Evolutionary conservation across 2,888 invertebrate species (phyloP), one percentile per base, ranked within the genome.

Genomic region (Gonocerus acuteangulatus): DNA sequence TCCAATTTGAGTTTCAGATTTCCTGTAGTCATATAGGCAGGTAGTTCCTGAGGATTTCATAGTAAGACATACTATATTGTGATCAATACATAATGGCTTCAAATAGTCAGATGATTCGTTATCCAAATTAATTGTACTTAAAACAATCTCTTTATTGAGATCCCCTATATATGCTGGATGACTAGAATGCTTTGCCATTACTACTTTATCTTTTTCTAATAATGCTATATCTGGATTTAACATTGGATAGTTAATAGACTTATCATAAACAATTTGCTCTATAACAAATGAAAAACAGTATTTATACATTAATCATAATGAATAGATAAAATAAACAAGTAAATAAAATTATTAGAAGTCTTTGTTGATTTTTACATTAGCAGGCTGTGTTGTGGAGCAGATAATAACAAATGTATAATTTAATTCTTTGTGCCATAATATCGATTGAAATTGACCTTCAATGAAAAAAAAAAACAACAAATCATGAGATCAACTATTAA

Each of bases 131-230:
- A 39, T 39, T 4, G 16, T 39, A 13, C 11, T 42, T 9, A 39
- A 9, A 2, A 42, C 16, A 34, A 19, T 22, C 13, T 39, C 54
- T 39, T n/a, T 42, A 19, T 42, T 54, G 18, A 54, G 39, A 42
- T 54, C 54, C n/a, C 21, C 36, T 22, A 54, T 54, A 9, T 39
- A 11, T 7, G 22, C 13, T 6, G 36, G 21, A 22, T 54, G 36
- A 15, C 2, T 21, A 42, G 42, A 39, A 42, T 54, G 11, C 54
- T 54, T 54, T 2, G 54, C 22, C 39, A 54, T 22, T n/a, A 54
- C 22, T 15, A n/a, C 21, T 23, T 21, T 22, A n/a, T 36, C 21
- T 42, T 54, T 42, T 15, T 54, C 39, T 7, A 54, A 15, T 23
- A 54, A 54, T 22, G 54, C 39, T 13, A 42, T 42, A 19, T 16